Evolutionary conservation across 2,113 vertebrate species (phyloP).

Genomic region (Eudyptes chrysolophus): DNA sequence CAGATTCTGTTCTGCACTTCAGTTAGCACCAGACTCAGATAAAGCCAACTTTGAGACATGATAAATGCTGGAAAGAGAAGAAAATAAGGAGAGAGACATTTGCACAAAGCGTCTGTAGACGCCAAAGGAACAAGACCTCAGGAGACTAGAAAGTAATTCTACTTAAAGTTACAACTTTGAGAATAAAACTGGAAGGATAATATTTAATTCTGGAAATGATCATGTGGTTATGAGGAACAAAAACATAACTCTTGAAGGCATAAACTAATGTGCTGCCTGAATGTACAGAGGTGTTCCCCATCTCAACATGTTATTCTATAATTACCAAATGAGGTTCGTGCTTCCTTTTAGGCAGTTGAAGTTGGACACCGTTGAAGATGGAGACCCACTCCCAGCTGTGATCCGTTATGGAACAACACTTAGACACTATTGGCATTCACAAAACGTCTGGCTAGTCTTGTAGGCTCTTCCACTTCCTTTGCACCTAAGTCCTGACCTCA

Average conservation of each 20-base stretch:
- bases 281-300: not conserved
- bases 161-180: not conserved
- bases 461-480: not conserved
- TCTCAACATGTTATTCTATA: not conserved
- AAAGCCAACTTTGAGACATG: not conserved
- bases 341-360: not conserved
- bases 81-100: not conserved
- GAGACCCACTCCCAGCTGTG: not conserved
- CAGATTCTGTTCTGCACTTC: not conserved
- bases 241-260: not conserved
- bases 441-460: not conserved
- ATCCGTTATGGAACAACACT: not conserved
- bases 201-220: not conserved
- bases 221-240: not conserved
- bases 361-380: not conserved
- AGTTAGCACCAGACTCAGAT: not conserved
- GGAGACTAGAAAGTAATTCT: not conserved
- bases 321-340: not conserved
- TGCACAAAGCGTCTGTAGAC: not conserved
- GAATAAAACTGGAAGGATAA: not conserved
- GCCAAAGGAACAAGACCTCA: not conserved
- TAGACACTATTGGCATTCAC: not conserved
- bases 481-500: not conserved
- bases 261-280: not conserved
- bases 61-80: not conserved